Conservation (phyloP, 2,888 invertebrate genomes). For the Aspidiotus rigidus region DNA sequence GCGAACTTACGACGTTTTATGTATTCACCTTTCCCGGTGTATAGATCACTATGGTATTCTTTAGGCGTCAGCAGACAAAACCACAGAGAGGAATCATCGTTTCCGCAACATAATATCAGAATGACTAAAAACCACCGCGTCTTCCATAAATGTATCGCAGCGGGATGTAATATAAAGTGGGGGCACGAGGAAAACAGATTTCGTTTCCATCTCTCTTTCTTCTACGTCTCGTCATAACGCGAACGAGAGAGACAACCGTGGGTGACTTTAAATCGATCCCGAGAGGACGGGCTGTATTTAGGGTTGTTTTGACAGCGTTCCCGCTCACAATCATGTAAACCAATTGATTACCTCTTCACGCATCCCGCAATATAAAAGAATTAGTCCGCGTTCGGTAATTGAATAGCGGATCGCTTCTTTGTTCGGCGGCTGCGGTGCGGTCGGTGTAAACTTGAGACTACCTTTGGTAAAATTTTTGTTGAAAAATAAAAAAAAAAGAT, state of each 20-base stretch:
- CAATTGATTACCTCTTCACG: slow-evolving; percentile 33
- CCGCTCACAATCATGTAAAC: slow-evolving; percentile 29
- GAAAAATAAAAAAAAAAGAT: no score
- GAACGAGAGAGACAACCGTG: slow-evolving; percentile 4
- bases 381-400: slow-evolving; percentile 22
- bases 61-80: slow-evolving; percentile 1
- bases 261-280: slow-evolving; percentile 31
- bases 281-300: slow-evolving; percentile 24
- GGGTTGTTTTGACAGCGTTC: slow-evolving; percentile 32
- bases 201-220: not conserved
- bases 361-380: slow-evolving; percentile 23
- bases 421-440: slow-evolving; percentile 2
- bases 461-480: no score
- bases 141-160: slow-evolving; percentile 20
- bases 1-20: no score
- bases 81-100: slow-evolving; percentile 13
- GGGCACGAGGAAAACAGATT: slow-evolving; percentile 17
- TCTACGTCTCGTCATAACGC: not conserved
- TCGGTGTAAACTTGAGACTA: not conserved
- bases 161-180: slow-evolving; percentile 20
- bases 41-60: not conserved
- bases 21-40: no score
- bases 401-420: slow-evolving; percentile 30
- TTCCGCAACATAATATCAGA: slow-evolving; percentile 26
- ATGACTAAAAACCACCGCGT: slow-evolving; percentile 18